A percentile compares a stretch with the other conserved stretches of the same genome.
phyloP scores from a whole-genome alignment of 2,113 vertebrate species.

The Petaurus breviceps region DNA sequence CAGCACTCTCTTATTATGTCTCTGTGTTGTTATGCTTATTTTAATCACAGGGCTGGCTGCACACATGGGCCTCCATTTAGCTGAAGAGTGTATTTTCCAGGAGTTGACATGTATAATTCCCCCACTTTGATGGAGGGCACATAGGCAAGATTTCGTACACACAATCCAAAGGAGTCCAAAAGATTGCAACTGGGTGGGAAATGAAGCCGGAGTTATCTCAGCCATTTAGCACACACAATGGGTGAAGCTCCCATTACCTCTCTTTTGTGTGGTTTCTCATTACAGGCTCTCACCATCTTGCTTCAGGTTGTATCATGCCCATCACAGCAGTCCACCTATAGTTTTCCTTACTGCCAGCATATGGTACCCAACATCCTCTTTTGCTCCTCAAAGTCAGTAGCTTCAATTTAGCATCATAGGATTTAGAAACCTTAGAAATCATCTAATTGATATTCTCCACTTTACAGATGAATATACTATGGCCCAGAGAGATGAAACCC shows the following conservation, averaged over 20 bases:
- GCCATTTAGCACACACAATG: background rate
- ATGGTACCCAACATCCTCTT: background rate
- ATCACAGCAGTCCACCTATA: background rate
- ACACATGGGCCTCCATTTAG: background rate
- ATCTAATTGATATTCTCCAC: background rate
- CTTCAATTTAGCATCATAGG: background rate
- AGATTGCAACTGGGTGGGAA: background rate
- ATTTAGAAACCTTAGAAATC: background rate
- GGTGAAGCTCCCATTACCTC: background rate
- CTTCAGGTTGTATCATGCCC: background rate
- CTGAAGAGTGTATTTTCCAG: background rate
- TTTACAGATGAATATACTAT: background rate
- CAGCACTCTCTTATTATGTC: background rate
- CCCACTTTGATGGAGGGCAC: background rate
- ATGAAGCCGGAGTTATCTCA: background rate
- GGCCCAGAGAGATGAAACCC: background rate
- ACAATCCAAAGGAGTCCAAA: background rate
- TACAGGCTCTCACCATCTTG: background rate
- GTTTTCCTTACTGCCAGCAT: background rate
- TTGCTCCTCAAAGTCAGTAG: background rate
- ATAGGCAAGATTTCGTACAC: background rate
- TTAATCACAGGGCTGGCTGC: background rate
- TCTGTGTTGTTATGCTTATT: background rate
- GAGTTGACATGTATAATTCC: background rate
- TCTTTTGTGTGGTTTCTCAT: background rate